Evolutionary conservation across 2,888 invertebrate genomes (phyloP).

Genomic region (Neria commutata): DNA sequence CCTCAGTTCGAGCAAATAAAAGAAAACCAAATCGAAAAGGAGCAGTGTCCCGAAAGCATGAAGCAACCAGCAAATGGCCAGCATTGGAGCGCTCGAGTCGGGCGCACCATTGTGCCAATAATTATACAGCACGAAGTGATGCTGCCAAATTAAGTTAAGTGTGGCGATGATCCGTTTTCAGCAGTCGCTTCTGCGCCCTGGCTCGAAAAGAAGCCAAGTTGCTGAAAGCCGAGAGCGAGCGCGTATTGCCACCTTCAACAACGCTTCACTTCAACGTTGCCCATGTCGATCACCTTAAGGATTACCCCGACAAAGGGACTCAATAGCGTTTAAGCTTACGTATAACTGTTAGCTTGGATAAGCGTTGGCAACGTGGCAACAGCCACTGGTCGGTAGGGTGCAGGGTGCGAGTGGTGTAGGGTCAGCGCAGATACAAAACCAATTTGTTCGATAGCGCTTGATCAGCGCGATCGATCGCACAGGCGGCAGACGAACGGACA

Average conservation of each 20-base stretch:
- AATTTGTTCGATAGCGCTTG: slow-evolving; percentile 46
- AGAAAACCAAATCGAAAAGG: not conserved
- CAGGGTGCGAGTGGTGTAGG: not conserved
- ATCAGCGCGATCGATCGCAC: slow-evolving; percentile 12
- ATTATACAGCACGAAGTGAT: slow-evolving; percentile 50
- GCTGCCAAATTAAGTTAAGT: slow-evolving; percentile 61
- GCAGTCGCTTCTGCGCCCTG: slow-evolving; percentile 36
- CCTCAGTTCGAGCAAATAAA: slow-evolving; percentile 24
- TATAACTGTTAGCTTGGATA: slow-evolving; percentile 36
- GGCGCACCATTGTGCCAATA: slow-evolving; percentile 49
- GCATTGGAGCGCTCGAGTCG: slow-evolving; percentile 15
- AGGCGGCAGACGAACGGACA: too few species aligned
- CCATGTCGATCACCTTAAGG: slow-evolving; percentile 36
- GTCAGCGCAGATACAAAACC: slow-evolving; percentile 43
- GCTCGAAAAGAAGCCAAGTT: not conserved
- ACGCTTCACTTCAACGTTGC: too few species aligned
- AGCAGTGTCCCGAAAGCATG: slow-evolving; percentile 24
- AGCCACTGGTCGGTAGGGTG: not conserved
- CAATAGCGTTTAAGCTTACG: slow-evolving; percentile 33
- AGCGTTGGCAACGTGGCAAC: not conserved
- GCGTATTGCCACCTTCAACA: too few species aligned
- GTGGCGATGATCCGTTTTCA: slow-evolving; percentile 52
- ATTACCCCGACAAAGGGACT: slow-evolving; percentile 45
- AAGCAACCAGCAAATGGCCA: slow-evolving; percentile 20
- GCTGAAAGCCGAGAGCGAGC: too few species aligned